Evolutionary conservation across 2,113 vertebrate genomes (phyloP), one percentile per base, ranked within the genome.

Genomic region (Isichthys henryi): DNA sequence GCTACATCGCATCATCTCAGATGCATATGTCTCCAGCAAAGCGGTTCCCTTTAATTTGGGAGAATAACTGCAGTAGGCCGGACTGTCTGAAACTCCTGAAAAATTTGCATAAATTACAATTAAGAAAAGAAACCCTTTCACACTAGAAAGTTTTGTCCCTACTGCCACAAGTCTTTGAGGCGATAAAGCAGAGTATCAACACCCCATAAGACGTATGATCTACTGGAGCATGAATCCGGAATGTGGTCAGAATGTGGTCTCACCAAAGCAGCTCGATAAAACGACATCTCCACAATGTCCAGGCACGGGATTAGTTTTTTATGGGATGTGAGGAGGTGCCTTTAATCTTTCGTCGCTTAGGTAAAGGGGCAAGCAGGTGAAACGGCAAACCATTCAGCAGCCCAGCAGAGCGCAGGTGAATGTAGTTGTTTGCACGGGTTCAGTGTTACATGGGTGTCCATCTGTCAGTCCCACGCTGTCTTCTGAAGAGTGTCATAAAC

Each of bases 21-120:
- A 31, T 74, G 89, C 85, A 91, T 89, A 88, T 87, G 89, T 91
- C 93, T 94, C 93, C 93, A 91, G 93, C 27, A 95, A 95, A 35
- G n/a, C 9, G 45, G 17, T 95, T 95, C 92, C 93, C 92, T 93
- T 91, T 92, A 92, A 93, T 94, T 95, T 92, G 92, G 92, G 91
- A 94, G 89, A 91, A 93, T 94, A 93, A 93, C 94, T 95, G 93
- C 93, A 93, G 93, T 91, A 94, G 93, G 93, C 92, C 91, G 93
- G 94, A 94, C 93, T 94, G 94, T 93, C 92, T 53, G 91, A 94
- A 92, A 92, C 94, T 94, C 89, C 93, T 93, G 95, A 95, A 96
- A 95, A 95, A 93, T 92, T 92, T 11, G 62, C n/a, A 31, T 95
- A 96, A 96, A 95, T 95, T 94, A 93, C 94, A 95, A 96, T 96